A percentile compares a stretch with the other conserved stretches of the same genome.
Evolutionary conservation across 2,797 vertebrate species (phyloP).

Genomic region (Sphenodon punctatus): DNA sequence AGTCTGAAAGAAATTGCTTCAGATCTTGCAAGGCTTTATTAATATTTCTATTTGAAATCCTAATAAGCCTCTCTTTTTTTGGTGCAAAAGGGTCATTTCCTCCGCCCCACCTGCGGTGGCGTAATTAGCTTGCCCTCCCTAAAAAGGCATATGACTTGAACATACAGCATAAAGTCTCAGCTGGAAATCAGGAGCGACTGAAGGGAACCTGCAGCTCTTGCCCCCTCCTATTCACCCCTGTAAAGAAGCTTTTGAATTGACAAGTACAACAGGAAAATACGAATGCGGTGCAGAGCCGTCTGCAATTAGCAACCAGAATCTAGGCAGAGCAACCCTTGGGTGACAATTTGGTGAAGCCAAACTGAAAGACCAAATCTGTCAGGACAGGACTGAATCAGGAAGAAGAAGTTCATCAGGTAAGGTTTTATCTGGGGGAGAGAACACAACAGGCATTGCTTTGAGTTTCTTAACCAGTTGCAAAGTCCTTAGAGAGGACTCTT

Average conservation of each 20-base stretch:
- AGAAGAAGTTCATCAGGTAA: conserved; percentile 2
- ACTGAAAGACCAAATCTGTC: neutral
- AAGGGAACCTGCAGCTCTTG: neutral
- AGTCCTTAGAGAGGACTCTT: neutral
- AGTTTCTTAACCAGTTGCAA: neutral
- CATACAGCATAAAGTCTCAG: neutral
- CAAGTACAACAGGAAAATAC: neutral
- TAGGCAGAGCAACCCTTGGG: accelerated
- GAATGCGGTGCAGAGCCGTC: neutral
- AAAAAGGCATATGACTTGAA: neutral
- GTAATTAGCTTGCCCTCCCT: neutral
- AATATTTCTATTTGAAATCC: neutral
- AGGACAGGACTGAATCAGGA: neutral
- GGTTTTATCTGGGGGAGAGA: neutral
- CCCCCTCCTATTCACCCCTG: accelerated
- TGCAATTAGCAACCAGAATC: accelerated
- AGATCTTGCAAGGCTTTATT: neutral
- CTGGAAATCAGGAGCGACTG: neutral
- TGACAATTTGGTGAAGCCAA: accelerated
- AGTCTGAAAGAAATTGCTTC: neutral
- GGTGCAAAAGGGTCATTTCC: neutral
- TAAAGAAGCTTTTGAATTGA: neutral
- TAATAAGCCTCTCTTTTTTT: neutral
- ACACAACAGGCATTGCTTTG: neutral
- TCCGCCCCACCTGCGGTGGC: neutral